phyloP scores from a whole-genome alignment of 2,888 invertebrate species.

The Seira ritae region DNA sequence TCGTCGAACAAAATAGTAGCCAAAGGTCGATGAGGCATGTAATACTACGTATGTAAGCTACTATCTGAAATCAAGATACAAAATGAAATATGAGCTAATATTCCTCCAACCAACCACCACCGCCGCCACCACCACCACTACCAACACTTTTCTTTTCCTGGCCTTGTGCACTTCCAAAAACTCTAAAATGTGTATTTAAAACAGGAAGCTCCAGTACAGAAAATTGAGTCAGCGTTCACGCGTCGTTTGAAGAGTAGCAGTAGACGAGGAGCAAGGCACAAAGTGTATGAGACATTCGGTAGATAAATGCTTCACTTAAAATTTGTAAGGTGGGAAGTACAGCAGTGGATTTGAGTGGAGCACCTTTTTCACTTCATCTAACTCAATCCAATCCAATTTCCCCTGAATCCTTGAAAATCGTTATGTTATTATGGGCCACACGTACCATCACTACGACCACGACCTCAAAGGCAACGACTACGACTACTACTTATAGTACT shows the following conservation, averaged over 20 bases:
- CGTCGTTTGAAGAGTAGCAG: neutral
- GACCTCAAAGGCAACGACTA: too few species aligned
- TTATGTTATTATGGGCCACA: neutral
- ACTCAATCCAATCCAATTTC: conserved; percentile 14
- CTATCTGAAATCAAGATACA: conserved; percentile 63
- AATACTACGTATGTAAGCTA: conserved; percentile 49
- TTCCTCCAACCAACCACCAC: neutral
- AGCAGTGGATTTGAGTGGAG: too few species aligned
- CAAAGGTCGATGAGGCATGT: conserved; percentile 65
- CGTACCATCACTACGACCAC: too few species aligned
- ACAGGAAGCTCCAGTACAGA: neutral
- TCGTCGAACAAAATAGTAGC: conserved; percentile 40
- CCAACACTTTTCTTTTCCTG: neutral
- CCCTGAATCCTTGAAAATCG: neutral
- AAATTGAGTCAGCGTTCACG: conserved; percentile 6
- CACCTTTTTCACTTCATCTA: conserved; percentile 18
- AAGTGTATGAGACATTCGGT: neutral
- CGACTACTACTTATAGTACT: neutral
- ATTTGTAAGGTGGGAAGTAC: neutral
- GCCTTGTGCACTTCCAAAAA: neutral
- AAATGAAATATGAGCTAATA: conserved; percentile 59
- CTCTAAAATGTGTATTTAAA: conserved; percentile 4
- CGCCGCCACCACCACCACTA: neutral
- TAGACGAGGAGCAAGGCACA: too few species aligned
- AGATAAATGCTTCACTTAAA: too few species aligned